Conservation (phyloP, 2,888 invertebrate genomes). For the Papilio gigon region DNA sequence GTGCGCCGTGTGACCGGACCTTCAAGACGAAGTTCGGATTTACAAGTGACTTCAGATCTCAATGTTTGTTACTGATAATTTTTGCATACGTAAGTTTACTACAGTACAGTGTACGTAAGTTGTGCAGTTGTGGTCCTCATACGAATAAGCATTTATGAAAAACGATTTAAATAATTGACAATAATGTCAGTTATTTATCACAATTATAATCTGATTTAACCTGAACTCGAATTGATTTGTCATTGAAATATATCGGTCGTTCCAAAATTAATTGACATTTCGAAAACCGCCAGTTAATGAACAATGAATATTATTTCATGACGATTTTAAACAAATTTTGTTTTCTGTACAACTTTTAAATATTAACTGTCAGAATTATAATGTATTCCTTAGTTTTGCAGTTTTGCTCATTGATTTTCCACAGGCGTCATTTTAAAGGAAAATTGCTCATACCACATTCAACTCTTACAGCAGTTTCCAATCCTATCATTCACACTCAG, state of each 20-base stretch:
- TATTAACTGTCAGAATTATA: neutral
- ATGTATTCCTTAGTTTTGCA: neutral
- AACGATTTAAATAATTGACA: slow-evolving; percentile 24
- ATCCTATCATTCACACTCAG: too few species aligned
- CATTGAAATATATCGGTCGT: slow-evolving; percentile 33
- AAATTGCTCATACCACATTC: neutral
- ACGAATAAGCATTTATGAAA: neutral
- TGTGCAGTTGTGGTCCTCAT: too few species aligned
- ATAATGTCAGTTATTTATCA: slow-evolving; percentile 12
- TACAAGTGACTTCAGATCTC: too few species aligned
- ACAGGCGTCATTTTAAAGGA: neutral
- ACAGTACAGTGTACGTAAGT: too few species aligned
- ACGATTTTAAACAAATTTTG: slow-evolving; percentile 7
- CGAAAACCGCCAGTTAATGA: slow-evolving; percentile 23
- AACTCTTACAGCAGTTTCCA: too few species aligned
- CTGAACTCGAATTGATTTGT: slow-evolving; percentile 26
- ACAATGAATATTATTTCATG: slow-evolving; percentile 20
- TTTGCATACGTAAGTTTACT: too few species aligned
- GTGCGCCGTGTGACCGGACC: too few species aligned
- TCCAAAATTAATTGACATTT: slow-evolving; percentile 33
- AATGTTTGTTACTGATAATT: too few species aligned
- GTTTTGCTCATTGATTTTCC: neutral
- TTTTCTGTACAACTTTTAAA: neutral
- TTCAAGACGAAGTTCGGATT: too few species aligned
- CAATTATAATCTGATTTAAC: slow-evolving; percentile 15